Evolutionary conservation across 2,113 vertebrate genomes (phyloP).

Genomic region (Anoura caudifer): DNA sequence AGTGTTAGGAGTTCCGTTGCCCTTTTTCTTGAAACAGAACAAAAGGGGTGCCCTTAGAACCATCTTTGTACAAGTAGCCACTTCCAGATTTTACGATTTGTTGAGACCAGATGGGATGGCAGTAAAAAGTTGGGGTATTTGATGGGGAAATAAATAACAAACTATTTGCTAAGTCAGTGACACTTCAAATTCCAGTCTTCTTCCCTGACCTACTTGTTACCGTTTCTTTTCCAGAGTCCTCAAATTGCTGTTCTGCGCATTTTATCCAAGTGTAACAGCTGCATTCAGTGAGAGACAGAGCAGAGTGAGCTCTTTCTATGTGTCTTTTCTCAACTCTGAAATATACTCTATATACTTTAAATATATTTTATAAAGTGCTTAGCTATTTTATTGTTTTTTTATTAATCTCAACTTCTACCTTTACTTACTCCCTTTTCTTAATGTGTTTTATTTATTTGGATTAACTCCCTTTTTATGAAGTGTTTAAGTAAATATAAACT

Average conservation of each 20-base stretch:
- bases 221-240: background rate
- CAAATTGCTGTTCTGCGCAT: background rate
- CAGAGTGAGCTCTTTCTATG: background rate
- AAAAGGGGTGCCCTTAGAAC: background rate
- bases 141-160: background rate
- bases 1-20: background rate
- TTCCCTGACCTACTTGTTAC: background rate
- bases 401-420: background rate
- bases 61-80: background rate
- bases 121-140: background rate
- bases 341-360: background rate
- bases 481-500: background rate
- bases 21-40: background rate
- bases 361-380: background rate
- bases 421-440: background rate
- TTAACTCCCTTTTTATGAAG: background rate
- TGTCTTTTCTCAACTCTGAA: background rate
- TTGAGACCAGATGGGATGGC: background rate
- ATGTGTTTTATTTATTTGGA: background rate
- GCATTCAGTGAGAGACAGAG: background rate
- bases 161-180: background rate
- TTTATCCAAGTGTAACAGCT: background rate
- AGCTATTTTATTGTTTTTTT: background rate
- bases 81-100: background rate
- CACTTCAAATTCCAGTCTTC: background rate